Conservation (phyloP, 64 coral and sea anemone species). For the Pachyseris speciosa region DNA sequence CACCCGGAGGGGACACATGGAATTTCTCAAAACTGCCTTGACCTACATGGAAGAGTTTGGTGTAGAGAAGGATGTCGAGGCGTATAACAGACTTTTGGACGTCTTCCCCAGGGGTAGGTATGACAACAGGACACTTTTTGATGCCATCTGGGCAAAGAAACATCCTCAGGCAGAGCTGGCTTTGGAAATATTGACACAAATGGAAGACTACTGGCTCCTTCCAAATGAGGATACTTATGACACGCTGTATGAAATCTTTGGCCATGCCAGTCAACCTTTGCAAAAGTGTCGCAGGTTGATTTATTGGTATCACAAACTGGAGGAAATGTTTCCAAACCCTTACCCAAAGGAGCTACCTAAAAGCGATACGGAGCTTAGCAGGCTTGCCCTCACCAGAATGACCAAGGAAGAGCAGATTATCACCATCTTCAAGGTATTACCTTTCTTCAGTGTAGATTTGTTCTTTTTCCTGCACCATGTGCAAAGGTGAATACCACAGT, state of each 20-base stretch:
- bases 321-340: slow-evolving; percentile 96
- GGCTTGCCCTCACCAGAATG: slow-evolving; percentile 87
- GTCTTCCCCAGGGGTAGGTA: slow-evolving; percentile 92
- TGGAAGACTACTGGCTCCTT: slow-evolving; percentile 93
- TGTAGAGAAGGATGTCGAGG: slow-evolving; percentile 78
- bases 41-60: slow-evolving; percentile 87
- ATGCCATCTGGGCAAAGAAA: slow-evolving; percentile 97
- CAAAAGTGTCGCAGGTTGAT: slow-evolving; percentile 87
- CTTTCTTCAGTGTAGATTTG: too few species aligned
- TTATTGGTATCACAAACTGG: slow-evolving; percentile 95
- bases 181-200: slow-evolving; percentile 90
- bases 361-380: slow-evolving; percentile 79
- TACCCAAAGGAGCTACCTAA: slow-evolving; percentile 77
- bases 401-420: slow-evolving; percentile 69
- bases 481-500: too few species aligned
- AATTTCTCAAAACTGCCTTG: slow-evolving; percentile 81
- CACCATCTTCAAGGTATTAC: slow-evolving; percentile 67
- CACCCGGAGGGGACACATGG: slow-evolving; percentile 79
- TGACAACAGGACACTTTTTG: slow-evolving; percentile 92
- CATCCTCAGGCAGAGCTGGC: slow-evolving; percentile 90
- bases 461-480: too few species aligned
- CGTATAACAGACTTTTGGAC: slow-evolving; percentile 83
- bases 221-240: slow-evolving; percentile 92
- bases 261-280: slow-evolving; percentile 90
- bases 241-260: slow-evolving; percentile 92